A percentile compares a stretch with the other conserved stretches of the same genome.
phyloP scores from a whole-genome alignment of 2,797 vertebrate species.

The Dallia pectoralis region DNA sequence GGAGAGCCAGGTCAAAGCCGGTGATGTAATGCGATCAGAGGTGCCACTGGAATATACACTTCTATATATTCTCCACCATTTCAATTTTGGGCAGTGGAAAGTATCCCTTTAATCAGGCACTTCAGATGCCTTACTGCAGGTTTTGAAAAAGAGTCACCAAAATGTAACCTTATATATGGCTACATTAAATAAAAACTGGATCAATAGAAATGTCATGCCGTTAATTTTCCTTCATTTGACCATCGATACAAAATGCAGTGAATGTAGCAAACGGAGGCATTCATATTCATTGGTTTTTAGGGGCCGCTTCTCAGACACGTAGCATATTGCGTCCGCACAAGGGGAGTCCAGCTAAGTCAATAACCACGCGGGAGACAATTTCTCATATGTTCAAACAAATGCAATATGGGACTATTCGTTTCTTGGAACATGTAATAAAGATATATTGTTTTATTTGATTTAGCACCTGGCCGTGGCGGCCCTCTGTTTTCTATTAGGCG shows the following conservation, averaged over 20 bases:
- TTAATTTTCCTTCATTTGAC: constrained; percentile 17
- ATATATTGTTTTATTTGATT: constrained; percentile 73
- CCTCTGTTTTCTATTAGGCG: constrained; percentile 70
- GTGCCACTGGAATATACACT: constrained; percentile 40
- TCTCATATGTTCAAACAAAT: constrained; percentile 68
- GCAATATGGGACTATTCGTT: constrained; percentile 68
- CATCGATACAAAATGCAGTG: constrained; percentile 16
- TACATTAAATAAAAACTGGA: constrained; percentile 2
- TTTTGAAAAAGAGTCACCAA: not conserved
- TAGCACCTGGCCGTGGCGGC: constrained; percentile 66
- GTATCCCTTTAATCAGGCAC: constrained; percentile 19
- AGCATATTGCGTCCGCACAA: constrained; percentile 63
- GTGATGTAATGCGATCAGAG: constrained; percentile 3
- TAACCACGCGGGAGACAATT: constrained; percentile 60
- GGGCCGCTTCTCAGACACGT: constrained; percentile 41
- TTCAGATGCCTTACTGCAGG: too few relatives aligned
- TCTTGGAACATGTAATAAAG: constrained; percentile 75
- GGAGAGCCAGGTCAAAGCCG: too few relatives aligned
- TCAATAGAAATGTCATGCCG: constrained; percentile 4
- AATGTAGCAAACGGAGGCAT: constrained; percentile 26
- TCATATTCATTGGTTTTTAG: constrained; percentile 57
- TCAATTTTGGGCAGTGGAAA: constrained; percentile 50
- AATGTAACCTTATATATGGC: not conserved
- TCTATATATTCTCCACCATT: constrained; percentile 39
- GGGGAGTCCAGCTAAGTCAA: constrained; percentile 58